Conservation (phyloP, 2,113 vertebrate species). For the Axis porcinus region DNA sequence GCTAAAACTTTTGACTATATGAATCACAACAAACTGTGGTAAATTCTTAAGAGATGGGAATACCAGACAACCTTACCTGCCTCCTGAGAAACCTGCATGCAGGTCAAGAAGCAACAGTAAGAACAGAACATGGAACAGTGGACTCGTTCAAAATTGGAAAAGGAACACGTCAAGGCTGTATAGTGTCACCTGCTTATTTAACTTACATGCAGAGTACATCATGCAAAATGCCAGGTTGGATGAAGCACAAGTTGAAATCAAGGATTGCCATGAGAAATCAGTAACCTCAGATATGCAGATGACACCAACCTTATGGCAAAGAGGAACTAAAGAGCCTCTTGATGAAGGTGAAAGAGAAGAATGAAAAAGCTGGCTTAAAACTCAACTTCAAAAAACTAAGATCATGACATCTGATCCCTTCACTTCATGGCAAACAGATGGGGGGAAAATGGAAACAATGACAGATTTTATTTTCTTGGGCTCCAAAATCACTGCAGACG, state of each 20-base stretch:
- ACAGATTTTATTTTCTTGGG: background rate
- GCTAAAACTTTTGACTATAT: background rate
- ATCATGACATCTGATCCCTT: background rate
- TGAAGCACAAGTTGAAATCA: background rate
- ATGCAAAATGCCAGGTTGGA: background rate
- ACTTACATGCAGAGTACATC: background rate
- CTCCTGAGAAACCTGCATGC: background rate
- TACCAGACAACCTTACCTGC: background rate
- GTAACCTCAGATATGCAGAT: background rate
- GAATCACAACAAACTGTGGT: background rate
- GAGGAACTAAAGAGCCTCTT: background rate
- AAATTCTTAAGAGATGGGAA: background rate
- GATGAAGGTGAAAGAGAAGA: background rate
- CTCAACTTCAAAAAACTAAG: background rate
- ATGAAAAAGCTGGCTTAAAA: background rate
- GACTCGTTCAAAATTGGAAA: background rate
- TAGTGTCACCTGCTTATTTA: background rate
- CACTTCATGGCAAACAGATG: background rate
- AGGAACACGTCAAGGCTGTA: background rate
- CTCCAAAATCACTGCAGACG: background rate
- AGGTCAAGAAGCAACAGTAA: background rate
- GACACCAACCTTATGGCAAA: background rate
- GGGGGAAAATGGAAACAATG: background rate
- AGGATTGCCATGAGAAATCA: background rate
- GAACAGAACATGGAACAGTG: background rate